A percentile compares a stretch with the other conserved stretches of the same genome.
phyloP scores from a whole-genome alignment of 2,888 invertebrate species.

The Drosophila pseudotakahashii region DNA sequence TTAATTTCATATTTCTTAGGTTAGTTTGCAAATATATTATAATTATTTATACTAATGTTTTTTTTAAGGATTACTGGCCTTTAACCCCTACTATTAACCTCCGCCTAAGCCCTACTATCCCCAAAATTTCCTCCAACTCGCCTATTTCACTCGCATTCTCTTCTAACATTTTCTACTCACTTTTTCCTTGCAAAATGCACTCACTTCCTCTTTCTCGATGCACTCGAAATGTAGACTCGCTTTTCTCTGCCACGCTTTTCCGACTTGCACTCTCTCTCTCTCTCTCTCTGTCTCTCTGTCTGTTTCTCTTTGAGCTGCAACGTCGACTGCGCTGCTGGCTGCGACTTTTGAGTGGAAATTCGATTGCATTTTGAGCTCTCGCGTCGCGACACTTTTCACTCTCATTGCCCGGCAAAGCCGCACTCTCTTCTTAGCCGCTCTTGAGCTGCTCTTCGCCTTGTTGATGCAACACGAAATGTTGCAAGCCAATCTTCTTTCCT shows the following conservation, averaged over 20 bases:
- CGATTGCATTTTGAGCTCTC: conserved; percentile 10
- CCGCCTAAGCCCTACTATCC: neutral
- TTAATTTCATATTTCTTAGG: too few relatives aligned
- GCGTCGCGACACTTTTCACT: neutral
- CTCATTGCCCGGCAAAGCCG: neutral
- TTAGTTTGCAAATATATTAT: too few relatives aligned
- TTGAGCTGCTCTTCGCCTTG: conserved; percentile 33
- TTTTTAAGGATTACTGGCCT: too few relatives aligned
- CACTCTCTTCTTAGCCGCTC: conserved; percentile 8
- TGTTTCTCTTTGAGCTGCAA: conserved; percentile 24
- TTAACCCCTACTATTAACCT: neutral
- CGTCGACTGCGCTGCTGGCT: conserved; percentile 39
- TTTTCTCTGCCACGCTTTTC: conserved; percentile 1
- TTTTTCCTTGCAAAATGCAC: conserved; percentile 1
- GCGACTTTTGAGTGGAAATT: conserved; percentile 58
- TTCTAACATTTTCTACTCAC: neutral
- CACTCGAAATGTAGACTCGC: conserved; percentile 21
- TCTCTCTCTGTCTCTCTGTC: neutral
- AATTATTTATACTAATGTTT: too few relatives aligned
- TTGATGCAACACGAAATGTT: conserved; percentile 56
- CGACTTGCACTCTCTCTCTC: neutral
- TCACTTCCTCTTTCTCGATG: conserved; percentile 3
- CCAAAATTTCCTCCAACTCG: neutral
- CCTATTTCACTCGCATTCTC: neutral
- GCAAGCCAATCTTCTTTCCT: conserved; percentile 8